Evolutionary conservation across 2,888 invertebrate species (phyloP), one percentile per base, ranked within the genome.

Genomic region (Fragum sueziense): DNA sequence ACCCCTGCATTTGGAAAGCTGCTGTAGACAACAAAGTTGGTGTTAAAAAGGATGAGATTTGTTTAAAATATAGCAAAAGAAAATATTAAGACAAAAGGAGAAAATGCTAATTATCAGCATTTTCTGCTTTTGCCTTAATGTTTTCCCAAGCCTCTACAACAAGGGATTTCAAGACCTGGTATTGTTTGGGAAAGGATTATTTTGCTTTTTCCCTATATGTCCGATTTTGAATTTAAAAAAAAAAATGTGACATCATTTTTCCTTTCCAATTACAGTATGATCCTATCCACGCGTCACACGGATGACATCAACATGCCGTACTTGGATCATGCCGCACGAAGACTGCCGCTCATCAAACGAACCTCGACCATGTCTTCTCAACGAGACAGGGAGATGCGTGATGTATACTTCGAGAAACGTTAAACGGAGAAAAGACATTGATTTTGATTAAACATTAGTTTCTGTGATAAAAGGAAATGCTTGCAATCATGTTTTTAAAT

Each of bases 401-500:
- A 92, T 84, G 90, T 90, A 1, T 74, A 83, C 70, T 92, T 91
- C 85, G 92, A 92, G 81, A 89, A 88, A 81, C 85, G 91, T 82
- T 91, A 88, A 88, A 69, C 9, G 2, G 31, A 31, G 47, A 7
- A 25, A 7, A 37, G 11, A 41, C 14, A 51, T 11, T n/a, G 31
- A n/a, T 22, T 52, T 52, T 29, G n/a, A 61, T 29, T 20, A 61
- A 61, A 59, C 25, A 17, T 31, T n/a, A n/a, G 31, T 31, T 51
- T 52, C 69, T 69, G 52, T 69, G 54, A 69, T 54, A 69, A n/a
- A 47, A 52, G 22, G 47, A 27, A 27, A 41, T 41, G 31, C 22
- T 54, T 69, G 69, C 52, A 69, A 54, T 69, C 54, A 54, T 51
- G 11, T 69, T 69, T 51, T 47, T 47, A 47, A 47, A 47, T 47